A percentile compares a stretch with the other conserved stretches of the same genome.
Conservation (phyloP, 2,797 vertebrate species). For the Chrosomus eos region DNA sequence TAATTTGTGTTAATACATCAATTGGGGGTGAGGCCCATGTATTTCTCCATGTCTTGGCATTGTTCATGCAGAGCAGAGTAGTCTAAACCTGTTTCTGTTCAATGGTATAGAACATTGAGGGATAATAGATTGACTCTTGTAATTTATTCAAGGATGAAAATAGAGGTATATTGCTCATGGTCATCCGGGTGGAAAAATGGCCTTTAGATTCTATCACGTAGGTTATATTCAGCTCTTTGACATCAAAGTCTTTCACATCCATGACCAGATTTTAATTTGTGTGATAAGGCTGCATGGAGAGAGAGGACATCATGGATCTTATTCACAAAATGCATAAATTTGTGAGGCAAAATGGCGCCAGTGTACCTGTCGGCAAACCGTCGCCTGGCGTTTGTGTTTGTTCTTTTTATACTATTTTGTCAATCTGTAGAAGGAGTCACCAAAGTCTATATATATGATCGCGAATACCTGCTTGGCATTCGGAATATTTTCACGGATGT, state of each 20-base stretch:
- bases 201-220: constrained; percentile 7
- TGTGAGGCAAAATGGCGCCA: no score
- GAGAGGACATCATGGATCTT: not conserved
- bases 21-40: not conserved
- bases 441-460: no score
- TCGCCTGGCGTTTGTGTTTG: no score
- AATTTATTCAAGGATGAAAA: constrained; percentile 35
- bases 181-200: constrained; percentile 31
- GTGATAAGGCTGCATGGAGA: not conserved
- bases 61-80: constrained; percentile 29
- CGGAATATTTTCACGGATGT: no score
- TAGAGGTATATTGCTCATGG: constrained; percentile 28
- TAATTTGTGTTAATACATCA: not conserved
- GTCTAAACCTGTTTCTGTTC: constrained; percentile 19
- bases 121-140: constrained; percentile 24
- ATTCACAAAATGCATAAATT: constrained; percentile 5
- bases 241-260: constrained; percentile 1
- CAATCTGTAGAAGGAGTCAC: no score
- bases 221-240: constrained; percentile 16
- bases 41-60: not conserved
- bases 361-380: no score
- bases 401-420: no score
- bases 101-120: constrained; percentile 6
- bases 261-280: constrained; percentile 15
- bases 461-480: no score